Conservation (phyloP, 2,113 vertebrate genomes). For the Tor tambroides region DNA sequence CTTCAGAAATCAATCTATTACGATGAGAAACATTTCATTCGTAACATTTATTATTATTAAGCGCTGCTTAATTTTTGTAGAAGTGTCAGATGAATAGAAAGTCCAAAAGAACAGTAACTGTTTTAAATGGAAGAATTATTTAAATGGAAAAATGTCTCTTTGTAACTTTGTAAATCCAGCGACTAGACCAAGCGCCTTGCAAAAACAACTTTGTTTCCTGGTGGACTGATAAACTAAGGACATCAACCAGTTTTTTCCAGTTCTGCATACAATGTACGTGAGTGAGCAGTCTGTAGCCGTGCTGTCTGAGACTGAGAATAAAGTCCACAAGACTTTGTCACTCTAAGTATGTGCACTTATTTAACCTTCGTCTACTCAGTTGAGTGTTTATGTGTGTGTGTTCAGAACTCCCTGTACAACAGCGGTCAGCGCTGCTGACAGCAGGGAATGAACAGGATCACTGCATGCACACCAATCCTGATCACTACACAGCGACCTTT, state of each 20-base stretch:
- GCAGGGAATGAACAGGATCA: conserved; percentile 12
- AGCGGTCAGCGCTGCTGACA: not conserved
- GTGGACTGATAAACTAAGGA: not conserved
- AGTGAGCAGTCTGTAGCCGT: not conserved
- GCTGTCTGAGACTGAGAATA: not conserved
- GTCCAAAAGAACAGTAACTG: not conserved
- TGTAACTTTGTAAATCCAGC: not conserved
- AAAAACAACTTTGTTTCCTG: conserved; percentile 25
- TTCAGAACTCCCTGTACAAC: not conserved
- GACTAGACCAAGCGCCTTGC: not conserved
- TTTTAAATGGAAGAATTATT: not conserved
- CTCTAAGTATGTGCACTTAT: conserved; percentile 15
- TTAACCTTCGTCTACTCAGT: not conserved
- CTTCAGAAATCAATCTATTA: not conserved
- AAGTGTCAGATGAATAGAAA: not conserved
- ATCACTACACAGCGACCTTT: conserved; percentile 30
- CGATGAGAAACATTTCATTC: not conserved
- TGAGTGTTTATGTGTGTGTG: conserved; percentile 4
- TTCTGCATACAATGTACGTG: not conserved
- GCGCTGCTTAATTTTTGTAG: not conserved
- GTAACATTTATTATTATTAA: not conserved
- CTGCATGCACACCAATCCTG: conserved; percentile 22
- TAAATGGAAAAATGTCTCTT: not conserved
- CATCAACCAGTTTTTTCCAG: not conserved
- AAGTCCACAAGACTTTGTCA: conserved; percentile 30